These are phyloP conservation scores for Goniozus legneri DNA, from an alignment of 1,140 invertebrate species.

Conservation along the genomic window DNA sequence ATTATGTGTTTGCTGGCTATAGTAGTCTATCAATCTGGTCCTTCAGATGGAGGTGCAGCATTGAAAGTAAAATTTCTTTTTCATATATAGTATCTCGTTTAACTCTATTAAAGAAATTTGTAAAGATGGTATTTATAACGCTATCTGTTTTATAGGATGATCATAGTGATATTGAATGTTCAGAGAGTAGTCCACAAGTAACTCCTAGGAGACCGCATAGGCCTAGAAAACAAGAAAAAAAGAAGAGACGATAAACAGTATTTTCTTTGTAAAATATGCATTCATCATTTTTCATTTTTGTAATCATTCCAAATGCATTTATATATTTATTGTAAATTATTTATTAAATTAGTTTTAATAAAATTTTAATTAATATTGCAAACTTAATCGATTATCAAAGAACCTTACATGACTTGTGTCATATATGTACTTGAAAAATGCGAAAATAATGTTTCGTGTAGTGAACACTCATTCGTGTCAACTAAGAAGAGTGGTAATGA, in stretches of 20 bases:
- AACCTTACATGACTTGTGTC: too few relatives aligned
- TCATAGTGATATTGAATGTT: slow-evolving; percentile 50
- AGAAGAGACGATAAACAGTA: slow-evolving; percentile 47
- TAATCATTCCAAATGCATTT: too few relatives aligned
- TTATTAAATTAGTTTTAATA: too few relatives aligned
- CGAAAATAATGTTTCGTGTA: too few relatives aligned
- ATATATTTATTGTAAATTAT: too few relatives aligned
- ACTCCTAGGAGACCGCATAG: slow-evolving; percentile 50
- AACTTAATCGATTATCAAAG: too few relatives aligned
- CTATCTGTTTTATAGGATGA: slow-evolving; percentile 38
- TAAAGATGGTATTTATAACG: not conserved
- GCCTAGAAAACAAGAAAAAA: slow-evolving; percentile 50
- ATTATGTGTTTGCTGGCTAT: slow-evolving; percentile 48
- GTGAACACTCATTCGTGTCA: too few relatives aligned
- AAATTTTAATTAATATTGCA: too few relatives aligned
- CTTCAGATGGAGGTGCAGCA: slow-evolving; percentile 42
- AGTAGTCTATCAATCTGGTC: slow-evolving; percentile 45
- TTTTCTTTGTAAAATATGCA: too few relatives aligned
- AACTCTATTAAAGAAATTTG: not conserved
- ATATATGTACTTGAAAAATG: too few relatives aligned
- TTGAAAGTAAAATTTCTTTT: slow-evolving; percentile 37
- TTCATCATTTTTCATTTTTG: too few relatives aligned
- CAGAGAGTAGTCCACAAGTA: slow-evolving; percentile 52
- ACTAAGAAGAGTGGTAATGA: too few relatives aligned
- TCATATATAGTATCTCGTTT: not conserved